Evolutionary conservation across 2,113 vertebrate species (phyloP).

Genomic region (Gnathonemus longibarbis): DNA sequence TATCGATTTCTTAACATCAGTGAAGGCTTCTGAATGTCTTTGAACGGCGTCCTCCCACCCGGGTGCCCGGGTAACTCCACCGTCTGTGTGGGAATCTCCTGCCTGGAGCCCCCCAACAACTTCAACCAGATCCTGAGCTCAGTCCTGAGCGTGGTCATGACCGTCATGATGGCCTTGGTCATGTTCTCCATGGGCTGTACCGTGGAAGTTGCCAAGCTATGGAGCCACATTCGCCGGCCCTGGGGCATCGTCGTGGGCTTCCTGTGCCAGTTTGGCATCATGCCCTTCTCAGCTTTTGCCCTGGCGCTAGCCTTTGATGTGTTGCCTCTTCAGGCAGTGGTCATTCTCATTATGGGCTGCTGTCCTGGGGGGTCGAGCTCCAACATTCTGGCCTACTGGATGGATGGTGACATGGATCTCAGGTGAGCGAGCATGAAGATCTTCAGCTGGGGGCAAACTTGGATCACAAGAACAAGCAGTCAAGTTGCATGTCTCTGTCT

Average conservation of each 20-base stretch:
- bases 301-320: conserved; percentile 62
- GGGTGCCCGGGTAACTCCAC: conserved; percentile 55
- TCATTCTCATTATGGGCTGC: conserved; percentile 72
- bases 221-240: conserved; percentile 63
- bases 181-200: conserved; percentile 72
- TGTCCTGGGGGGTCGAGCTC: conserved; percentile 70
- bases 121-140: conserved; percentile 49
- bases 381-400: conserved; percentile 64
- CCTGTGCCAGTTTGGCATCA: conserved; percentile 68
- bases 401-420: conserved; percentile 77
- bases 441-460: background rate
- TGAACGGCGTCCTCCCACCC: background rate
- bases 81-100: conserved; percentile 57
- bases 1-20: background rate
- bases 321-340: conserved; percentile 47
- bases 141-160: conserved; percentile 57
- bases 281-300: conserved; percentile 70
- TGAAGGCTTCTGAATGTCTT: background rate
- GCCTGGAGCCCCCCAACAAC: conserved; percentile 41
- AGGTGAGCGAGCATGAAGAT: conserved; percentile 51
- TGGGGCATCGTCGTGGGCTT: conserved; percentile 63
- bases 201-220: conserved; percentile 71
- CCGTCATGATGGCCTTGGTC: conserved; percentile 45
- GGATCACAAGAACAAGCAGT: background rate
- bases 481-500: background rate